Percentiles rank a stretch among this genome's conserved stretches.
Conservation (phyloP, 2,113 vertebrate genomes). For the Micronycteris hirsuta region DNA sequence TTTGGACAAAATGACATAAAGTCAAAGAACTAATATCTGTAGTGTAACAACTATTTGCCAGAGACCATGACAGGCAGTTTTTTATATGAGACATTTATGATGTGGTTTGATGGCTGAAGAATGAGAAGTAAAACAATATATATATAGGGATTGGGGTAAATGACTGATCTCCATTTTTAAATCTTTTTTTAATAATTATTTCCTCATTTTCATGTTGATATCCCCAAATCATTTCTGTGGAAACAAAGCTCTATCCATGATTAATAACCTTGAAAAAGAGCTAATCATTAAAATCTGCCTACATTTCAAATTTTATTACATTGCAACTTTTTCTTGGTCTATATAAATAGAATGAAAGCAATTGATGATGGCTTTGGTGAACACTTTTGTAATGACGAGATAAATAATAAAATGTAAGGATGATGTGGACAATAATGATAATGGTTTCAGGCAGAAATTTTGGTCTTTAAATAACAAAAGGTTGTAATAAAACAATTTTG, state of each 20-base stretch:
- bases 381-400: neutral
- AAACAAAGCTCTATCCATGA: neutral
- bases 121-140: neutral
- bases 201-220: neutral
- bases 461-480: slow-evolving; percentile 3
- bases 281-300: neutral
- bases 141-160: neutral
- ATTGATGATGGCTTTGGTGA: neutral
- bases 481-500: slow-evolving; percentile 32
- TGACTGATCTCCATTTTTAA: neutral
- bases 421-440: neutral
- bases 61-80: neutral
- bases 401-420: neutral
- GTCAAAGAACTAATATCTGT: neutral
- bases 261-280: neutral
- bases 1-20: neutral
- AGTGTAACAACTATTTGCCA: neutral
- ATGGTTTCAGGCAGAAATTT: neutral
- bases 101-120: neutral
- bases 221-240: neutral
- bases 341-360: neutral
- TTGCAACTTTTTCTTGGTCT: neutral
- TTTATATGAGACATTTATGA: neutral
- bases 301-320: slow-evolving; percentile 3
- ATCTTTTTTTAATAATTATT: neutral